phyloP scores from a whole-genome alignment of 2,888 invertebrate genomes.

The Yponomeuta plumbellus region DNA sequence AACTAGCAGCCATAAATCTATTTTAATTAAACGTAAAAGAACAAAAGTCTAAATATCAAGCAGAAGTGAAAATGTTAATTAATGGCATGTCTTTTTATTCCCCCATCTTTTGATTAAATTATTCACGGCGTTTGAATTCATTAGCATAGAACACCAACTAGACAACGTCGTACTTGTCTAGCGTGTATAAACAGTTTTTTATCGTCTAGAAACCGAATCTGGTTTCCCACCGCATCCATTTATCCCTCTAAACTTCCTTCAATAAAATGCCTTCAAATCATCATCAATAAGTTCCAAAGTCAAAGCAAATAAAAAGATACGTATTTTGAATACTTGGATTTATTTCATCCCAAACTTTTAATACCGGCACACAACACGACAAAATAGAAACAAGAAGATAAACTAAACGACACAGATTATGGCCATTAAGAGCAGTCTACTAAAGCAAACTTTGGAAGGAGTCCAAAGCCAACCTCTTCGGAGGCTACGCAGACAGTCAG shows the following conservation, averaged over 20 bases:
- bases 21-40: neutral
- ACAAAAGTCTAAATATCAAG: neutral
- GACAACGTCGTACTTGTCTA: slow-evolving; percentile 7
- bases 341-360: neutral
- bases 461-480: neutral
- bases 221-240: neutral
- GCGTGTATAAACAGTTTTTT: slow-evolving; percentile 13
- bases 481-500: neutral
- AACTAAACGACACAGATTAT: neutral
- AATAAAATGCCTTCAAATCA: neutral
- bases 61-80: neutral
- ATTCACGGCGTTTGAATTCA: slow-evolving; percentile 18
- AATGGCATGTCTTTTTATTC: neutral
- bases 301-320: neutral
- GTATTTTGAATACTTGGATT: neutral
- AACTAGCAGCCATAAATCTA: neutral
- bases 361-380: neutral
- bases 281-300: neutral
- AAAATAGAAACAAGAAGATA: neutral
- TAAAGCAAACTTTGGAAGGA: neutral
- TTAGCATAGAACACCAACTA: slow-evolving; percentile 14
- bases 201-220: neutral
- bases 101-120: slow-evolving; percentile 13
- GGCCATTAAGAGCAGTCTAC: neutral
- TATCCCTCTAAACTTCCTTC: neutral